These are phyloP conservation scores for Taxidea taxus DNA, from an alignment of 2,113 vertebrate species.

Conservation along the genomic window DNA sequence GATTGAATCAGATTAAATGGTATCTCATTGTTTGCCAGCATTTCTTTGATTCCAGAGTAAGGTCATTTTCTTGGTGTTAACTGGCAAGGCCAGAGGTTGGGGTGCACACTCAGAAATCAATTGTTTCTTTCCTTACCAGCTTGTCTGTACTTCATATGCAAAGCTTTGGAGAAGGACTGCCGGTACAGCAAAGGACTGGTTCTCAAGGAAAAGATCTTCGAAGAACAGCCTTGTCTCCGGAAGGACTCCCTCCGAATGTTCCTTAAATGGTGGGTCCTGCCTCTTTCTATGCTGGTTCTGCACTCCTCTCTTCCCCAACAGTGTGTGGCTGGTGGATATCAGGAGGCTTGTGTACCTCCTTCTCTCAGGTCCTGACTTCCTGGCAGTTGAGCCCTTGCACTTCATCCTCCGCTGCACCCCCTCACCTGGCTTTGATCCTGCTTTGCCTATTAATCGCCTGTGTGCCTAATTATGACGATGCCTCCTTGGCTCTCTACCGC, in stretches of 20 bases:
- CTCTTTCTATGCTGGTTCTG: neutral
- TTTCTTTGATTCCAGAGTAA: neutral
- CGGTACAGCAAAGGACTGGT: slow-evolving; percentile 95
- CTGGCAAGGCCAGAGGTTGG: neutral
- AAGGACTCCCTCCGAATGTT: slow-evolving; percentile 96
- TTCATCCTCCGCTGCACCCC: neutral
- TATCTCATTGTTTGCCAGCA: fast-evolving
- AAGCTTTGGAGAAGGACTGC: slow-evolving; percentile 94
- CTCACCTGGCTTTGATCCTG: neutral
- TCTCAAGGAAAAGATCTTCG: slow-evolving; percentile 96
- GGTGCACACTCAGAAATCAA: neutral
- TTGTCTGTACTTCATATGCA: slow-evolving; percentile 96
- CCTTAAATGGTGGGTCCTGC: slow-evolving; percentile 88
- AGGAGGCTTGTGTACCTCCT: neutral
- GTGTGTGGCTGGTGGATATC: neutral
- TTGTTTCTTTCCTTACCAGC: slow-evolving; percentile 78
- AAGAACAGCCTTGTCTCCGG: slow-evolving; percentile 94
- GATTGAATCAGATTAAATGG: neutral
- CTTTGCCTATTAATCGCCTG: neutral
- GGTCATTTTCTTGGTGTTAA: neutral
- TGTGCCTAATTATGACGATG: neutral
- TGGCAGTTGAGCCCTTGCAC: neutral
- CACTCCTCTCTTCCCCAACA: neutral
- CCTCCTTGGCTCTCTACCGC: neutral
- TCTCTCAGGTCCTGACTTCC: neutral